Evolutionary conservation across 2,797 vertebrate species (phyloP).

Genomic region (Phrynocephalus vlangalii): DNA sequence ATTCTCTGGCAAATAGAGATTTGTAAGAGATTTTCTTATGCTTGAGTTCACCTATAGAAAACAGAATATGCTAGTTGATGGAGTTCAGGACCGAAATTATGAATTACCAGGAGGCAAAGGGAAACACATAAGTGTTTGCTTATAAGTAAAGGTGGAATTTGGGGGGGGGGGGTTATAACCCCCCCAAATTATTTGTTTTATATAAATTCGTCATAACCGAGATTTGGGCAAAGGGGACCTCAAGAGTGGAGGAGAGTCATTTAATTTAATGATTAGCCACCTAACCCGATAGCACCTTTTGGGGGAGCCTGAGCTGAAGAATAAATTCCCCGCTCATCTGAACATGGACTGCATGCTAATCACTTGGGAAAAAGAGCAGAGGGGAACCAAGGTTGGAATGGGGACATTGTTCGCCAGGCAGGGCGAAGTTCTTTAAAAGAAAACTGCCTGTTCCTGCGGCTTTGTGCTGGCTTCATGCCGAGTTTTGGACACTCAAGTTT

Average conservation of each 20-base stretch:
- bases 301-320: slow-evolving; percentile 70
- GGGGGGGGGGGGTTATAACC: slow-evolving; percentile 38
- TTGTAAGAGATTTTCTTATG: slow-evolving; percentile 81
- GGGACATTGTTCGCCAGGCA: slow-evolving; percentile 74
- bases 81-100: slow-evolving; percentile 76
- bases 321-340: slow-evolving; percentile 70
- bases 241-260: slow-evolving; percentile 74
- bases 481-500: slow-evolving; percentile 73
- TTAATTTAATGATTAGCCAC: slow-evolving; percentile 83
- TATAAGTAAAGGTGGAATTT: slow-evolving; percentile 46
- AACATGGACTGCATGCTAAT: slow-evolving; percentile 77
- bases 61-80: slow-evolving; percentile 77
- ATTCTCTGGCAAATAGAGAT: slow-evolving; percentile 66
- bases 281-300: slow-evolving; percentile 76
- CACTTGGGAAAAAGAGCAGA: slow-evolving; percentile 71
- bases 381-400: slow-evolving; percentile 66
- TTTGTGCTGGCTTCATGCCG: slow-evolving; percentile 75
- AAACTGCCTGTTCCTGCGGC: slow-evolving; percentile 70
- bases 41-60: slow-evolving; percentile 84
- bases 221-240: slow-evolving; percentile 68
- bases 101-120: slow-evolving; percentile 70
- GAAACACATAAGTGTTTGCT: slow-evolving; percentile 71
- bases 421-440: slow-evolving; percentile 71
- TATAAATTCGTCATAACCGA: slow-evolving; percentile 73
- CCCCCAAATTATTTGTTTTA: slow-evolving; percentile 81